Evolutionary conservation across 2,113 vertebrate genomes (phyloP).

Genomic region (Garra rufa): DNA sequence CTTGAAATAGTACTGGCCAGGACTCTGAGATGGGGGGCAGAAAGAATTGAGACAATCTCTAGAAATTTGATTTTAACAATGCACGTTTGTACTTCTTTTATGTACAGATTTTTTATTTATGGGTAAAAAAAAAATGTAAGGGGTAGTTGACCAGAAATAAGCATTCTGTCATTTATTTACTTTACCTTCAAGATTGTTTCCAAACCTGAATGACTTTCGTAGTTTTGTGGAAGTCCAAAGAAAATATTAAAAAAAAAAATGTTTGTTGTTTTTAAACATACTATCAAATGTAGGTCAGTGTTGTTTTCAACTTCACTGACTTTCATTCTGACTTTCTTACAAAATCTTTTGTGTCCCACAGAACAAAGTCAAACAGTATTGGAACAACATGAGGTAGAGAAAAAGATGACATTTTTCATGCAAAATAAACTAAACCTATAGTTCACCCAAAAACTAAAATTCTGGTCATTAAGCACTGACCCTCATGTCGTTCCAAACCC

Average conservation of each 20-base stretch:
- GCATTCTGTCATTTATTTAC: too few relatives aligned
- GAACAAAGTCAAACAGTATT: neutral
- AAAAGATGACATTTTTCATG: too few relatives aligned
- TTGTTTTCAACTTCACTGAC: neutral
- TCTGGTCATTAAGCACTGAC: neutral
- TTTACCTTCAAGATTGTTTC: too few relatives aligned
- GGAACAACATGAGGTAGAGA: neutral
- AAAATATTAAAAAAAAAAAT: too few relatives aligned
- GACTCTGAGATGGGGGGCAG: constrained; percentile 80
- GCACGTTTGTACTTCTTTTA: neutral
- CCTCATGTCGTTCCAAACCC: too few relatives aligned
- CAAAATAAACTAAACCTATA: too few relatives aligned
- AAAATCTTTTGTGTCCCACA: neutral
- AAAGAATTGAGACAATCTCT: neutral
- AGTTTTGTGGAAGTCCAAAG: too few relatives aligned
- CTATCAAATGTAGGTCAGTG: neutral
- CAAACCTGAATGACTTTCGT: too few relatives aligned
- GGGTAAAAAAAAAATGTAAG: too few relatives aligned
- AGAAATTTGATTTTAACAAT: neutral
- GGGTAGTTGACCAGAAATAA: too few relatives aligned
- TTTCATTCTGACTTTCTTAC: too few relatives aligned
- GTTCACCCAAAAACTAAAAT: too few relatives aligned
- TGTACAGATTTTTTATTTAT: neutral
- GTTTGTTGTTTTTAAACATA: neutral
- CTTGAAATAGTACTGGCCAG: constrained; percentile 98